Evolutionary conservation across 2,113 vertebrate genomes (phyloP).

Genomic region (Syngnathoides biaculeatus): DNA sequence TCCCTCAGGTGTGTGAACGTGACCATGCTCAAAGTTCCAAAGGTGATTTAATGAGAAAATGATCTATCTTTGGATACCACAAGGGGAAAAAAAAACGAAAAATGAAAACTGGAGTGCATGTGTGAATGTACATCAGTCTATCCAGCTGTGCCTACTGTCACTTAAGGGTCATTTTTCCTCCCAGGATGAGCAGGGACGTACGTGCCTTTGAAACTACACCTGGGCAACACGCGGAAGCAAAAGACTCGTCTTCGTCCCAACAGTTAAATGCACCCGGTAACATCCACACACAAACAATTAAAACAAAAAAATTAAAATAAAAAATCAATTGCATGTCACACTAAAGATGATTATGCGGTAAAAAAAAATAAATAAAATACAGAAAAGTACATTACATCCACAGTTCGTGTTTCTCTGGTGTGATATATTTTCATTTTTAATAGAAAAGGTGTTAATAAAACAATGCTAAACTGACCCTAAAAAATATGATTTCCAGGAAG

Average conservation of each 20-base stretch:
- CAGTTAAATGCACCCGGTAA: constrained; percentile 29
- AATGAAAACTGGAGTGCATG: constrained; percentile 3
- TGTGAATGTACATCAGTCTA: constrained; percentile 48
- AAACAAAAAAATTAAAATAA: constrained; percentile 12
- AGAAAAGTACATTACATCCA: neutral
- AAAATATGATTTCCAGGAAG: too few species aligned
- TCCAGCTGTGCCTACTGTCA: constrained; percentile 58
- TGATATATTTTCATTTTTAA: neutral
- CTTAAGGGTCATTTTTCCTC: constrained; percentile 55
- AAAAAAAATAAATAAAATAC: neutral
- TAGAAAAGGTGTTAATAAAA: too few species aligned
- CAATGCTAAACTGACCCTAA: too few species aligned
- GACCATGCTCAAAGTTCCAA: constrained; percentile 14
- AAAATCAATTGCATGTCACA: constrained; percentile 3
- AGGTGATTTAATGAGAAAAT: constrained; percentile 6
- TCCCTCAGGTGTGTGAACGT: constrained; percentile 50
- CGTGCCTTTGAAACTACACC: constrained; percentile 63
- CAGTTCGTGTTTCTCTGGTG: neutral
- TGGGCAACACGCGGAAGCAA: constrained; percentile 37
- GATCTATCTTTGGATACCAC: neutral
- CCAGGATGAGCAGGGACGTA: constrained; percentile 44
- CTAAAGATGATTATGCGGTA: neutral
- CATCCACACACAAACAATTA: constrained; percentile 2
- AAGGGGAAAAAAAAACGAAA: constrained; percentile 7
- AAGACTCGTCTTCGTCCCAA: constrained; percentile 34